Conservation (phyloP, 2,888 invertebrate genomes). For the Calephelis perditalis region DNA sequence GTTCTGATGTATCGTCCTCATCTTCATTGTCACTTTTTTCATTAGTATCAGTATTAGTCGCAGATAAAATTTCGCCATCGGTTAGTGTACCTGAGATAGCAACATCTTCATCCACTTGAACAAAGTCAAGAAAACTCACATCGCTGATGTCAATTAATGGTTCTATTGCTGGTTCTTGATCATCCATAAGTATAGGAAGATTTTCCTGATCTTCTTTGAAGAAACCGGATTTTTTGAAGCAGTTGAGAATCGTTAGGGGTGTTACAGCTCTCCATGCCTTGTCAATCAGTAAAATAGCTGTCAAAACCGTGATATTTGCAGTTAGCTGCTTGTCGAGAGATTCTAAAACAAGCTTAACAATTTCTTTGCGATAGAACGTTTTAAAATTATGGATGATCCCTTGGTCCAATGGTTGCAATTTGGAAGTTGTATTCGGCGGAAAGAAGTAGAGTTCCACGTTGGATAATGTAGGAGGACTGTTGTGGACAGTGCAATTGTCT, state of each 20-base stretch:
- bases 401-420: conserved; percentile 27
- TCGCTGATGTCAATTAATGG: not conserved
- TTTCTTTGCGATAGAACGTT: conserved; percentile 23
- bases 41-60: conserved; percentile 28
- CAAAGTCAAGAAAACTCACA: not conserved
- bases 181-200: not conserved
- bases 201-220: not conserved
- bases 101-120: not conserved
- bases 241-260: not conserved
- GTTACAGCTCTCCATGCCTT: no score
- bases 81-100: conserved; percentile 19
- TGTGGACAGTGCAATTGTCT: not conserved
- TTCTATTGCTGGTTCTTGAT: not conserved
- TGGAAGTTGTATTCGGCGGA: conserved; percentile 22
- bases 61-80: conserved; percentile 28
- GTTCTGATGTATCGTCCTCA: conserved; percentile 28
- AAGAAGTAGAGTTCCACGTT: not conserved
- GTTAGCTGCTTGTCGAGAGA: no score
- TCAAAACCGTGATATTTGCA: no score
- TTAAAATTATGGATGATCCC: conserved; percentile 26
- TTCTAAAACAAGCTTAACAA: conserved; percentile 24
- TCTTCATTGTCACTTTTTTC: conserved; percentile 27
- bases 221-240: not conserved
- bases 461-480: not conserved
- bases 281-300: no score